These are phyloP conservation scores for Pilophorus perplexus DNA, from an alignment of 2,888 invertebrate genomes.

Conservation along the genomic window DNA sequence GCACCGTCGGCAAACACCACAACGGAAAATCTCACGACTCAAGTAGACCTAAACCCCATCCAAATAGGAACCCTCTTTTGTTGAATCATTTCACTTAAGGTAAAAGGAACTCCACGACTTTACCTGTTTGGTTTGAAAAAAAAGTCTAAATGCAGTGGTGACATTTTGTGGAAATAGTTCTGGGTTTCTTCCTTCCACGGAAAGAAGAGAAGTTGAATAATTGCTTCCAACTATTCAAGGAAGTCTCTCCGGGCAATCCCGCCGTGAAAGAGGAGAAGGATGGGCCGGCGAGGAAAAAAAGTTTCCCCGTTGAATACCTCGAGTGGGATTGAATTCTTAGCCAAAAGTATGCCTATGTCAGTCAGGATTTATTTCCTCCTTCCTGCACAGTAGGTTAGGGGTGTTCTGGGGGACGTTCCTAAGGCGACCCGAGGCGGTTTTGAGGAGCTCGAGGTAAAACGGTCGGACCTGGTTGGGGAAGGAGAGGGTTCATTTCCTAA, in stretches of 20 bases:
- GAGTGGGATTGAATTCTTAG: constrained; percentile 35
- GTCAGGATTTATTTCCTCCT: constrained; percentile 29
- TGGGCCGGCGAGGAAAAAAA: constrained; percentile 14
- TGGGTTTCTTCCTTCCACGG: no score
- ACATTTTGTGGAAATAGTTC: constrained; percentile 20
- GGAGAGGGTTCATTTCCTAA: constrained; percentile 37
- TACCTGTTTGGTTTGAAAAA: no score
- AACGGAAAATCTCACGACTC: no score
- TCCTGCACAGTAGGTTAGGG: constrained; percentile 18
- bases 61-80: background rate
- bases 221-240: constrained; percentile 26
- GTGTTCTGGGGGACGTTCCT: no score
- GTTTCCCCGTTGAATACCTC: constrained; percentile 24
- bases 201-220: constrained; percentile 10
- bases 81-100: background rate
- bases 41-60: no score
- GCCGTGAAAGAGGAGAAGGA: background rate
- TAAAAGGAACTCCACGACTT: background rate
- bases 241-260: constrained; percentile 15
- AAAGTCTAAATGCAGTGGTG: background rate
- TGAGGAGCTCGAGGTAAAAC: background rate
- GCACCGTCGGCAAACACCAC: no score
- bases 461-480: constrained; percentile 1
- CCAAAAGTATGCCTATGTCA: constrained; percentile 35
- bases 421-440: no score